These are phyloP conservation scores for Parelbella ahira DNA, from an alignment of 2,888 invertebrate species.

Conservation along the genomic window DNA sequence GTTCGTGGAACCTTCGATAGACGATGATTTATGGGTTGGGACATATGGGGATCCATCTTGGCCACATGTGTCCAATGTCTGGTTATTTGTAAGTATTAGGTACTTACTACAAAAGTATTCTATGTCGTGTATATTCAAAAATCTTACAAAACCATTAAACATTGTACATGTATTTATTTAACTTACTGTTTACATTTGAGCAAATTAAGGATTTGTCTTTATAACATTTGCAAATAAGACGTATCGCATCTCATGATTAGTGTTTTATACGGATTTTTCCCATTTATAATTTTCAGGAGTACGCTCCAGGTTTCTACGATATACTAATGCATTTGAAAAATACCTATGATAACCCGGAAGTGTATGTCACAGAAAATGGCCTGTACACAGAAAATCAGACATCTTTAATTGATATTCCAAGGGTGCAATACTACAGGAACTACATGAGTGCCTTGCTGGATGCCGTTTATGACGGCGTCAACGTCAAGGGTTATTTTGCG, in stretches of 20 bases:
- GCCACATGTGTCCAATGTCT: slow-evolving; percentile 28
- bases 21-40: slow-evolving; percentile 28
- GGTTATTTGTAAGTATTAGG: slow-evolving; percentile 32
- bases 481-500: slow-evolving; percentile 67
- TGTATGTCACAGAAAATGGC: slow-evolving; percentile 76
- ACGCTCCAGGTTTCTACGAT: slow-evolving; percentile 32
- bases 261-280: too few species aligned
- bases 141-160: too few species aligned
- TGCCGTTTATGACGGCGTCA: slow-evolving; percentile 52
- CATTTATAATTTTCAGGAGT: slow-evolving; percentile 27
- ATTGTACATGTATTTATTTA: too few species aligned
- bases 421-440: slow-evolving; percentile 46
- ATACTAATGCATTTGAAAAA: slow-evolving; percentile 29
- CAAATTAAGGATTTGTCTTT: too few species aligned
- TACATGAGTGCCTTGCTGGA: slow-evolving; percentile 51
- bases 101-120: too few species aligned
- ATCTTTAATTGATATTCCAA: slow-evolving; percentile 49
- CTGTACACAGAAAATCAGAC: slow-evolving; percentile 30
- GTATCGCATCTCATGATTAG: too few species aligned
- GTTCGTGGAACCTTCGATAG: slow-evolving; percentile 25
- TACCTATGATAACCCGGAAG: slow-evolving; percentile 30
- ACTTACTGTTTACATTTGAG: too few species aligned
- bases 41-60: slow-evolving; percentile 33
- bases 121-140: too few species aligned
- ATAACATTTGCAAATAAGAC: too few species aligned